phyloP scores from a whole-genome alignment of 2,113 vertebrate genomes.

The Albula goreensis region DNA sequence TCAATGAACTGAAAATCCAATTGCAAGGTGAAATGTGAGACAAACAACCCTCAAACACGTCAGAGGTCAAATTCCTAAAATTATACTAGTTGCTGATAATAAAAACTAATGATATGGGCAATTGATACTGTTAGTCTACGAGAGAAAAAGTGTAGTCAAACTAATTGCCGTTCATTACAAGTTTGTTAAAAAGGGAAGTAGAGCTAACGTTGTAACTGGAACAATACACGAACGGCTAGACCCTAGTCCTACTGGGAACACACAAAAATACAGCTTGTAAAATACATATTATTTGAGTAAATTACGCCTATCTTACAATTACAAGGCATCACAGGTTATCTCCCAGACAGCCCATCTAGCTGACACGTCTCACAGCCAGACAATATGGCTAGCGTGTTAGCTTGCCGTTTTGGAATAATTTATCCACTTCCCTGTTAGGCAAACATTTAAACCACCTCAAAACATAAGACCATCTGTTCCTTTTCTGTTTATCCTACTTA shows the following conservation, averaged over 20 bases:
- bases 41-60: not conserved
- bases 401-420: slow-evolving; percentile 7
- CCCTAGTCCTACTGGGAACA: not conserved
- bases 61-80: slow-evolving; percentile 6
- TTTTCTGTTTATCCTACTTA: slow-evolving; percentile 28
- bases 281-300: not conserved
- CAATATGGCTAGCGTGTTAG: not conserved
- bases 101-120: not conserved
- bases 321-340: not conserved
- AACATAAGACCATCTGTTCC: not conserved
- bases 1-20: not conserved
- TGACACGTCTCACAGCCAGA: slow-evolving; percentile 6
- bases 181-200: slow-evolving; percentile 11
- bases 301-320: not conserved
- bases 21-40: not conserved
- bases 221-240: not conserved
- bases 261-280: not conserved
- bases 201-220: not conserved
- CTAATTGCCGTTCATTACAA: not conserved
- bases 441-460: not conserved
- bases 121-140: not conserved
- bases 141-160: not conserved
- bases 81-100: not conserved
- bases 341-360: not conserved
- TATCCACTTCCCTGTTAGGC: not conserved